phyloP scores from a whole-genome alignment of 2,888 invertebrate species.

The Parascotia fuliginaria region DNA sequence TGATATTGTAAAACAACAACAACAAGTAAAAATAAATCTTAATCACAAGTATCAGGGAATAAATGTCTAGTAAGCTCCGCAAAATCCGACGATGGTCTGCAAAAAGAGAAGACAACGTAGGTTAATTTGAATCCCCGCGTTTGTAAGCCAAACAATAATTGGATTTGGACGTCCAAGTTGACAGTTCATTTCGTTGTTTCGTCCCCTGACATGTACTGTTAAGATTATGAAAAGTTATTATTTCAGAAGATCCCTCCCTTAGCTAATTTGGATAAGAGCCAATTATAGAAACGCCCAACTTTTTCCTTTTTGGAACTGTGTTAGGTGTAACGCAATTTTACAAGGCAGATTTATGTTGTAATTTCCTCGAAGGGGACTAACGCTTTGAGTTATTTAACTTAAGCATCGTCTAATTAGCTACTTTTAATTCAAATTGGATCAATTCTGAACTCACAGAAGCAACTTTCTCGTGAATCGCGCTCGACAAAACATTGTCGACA shows the following conservation, averaged over 20 bases:
- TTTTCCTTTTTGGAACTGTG: slow-evolving; percentile 59
- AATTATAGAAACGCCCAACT: slow-evolving; percentile 69
- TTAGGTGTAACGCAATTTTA: slow-evolving; percentile 69
- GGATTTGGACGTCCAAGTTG: slow-evolving; percentile 81
- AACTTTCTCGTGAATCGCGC: slow-evolving; percentile 44
- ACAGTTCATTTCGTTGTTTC: slow-evolving; percentile 82
- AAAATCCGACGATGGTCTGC: slow-evolving; percentile 60
- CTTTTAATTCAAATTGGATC: slow-evolving; percentile 60
- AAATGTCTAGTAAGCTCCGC: slow-evolving; percentile 55
- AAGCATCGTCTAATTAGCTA: slow-evolving; percentile 59
- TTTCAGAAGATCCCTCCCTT: slow-evolving; percentile 59
- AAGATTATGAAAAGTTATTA: slow-evolving; percentile 81
- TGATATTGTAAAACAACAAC: slow-evolving; percentile 41
- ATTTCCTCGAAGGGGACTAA: slow-evolving; percentile 57
- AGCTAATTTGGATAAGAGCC: slow-evolving; percentile 75
- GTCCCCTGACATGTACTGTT: slow-evolving; percentile 76
- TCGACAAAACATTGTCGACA: slow-evolving; percentile 45
- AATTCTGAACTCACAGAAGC: slow-evolving; percentile 40
- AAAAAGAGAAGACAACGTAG: slow-evolving; percentile 69
- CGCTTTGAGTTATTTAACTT: slow-evolving; percentile 55
- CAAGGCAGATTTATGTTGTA: slow-evolving; percentile 68
- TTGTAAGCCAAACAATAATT: slow-evolving; percentile 79
- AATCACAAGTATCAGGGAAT: slow-evolving; percentile 65
- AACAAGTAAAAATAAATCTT: slow-evolving; percentile 65
- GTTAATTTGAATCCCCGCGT: slow-evolving; percentile 79